phyloP scores from a whole-genome alignment of 2,888 invertebrate species.

The Deroplatys truncata region DNA sequence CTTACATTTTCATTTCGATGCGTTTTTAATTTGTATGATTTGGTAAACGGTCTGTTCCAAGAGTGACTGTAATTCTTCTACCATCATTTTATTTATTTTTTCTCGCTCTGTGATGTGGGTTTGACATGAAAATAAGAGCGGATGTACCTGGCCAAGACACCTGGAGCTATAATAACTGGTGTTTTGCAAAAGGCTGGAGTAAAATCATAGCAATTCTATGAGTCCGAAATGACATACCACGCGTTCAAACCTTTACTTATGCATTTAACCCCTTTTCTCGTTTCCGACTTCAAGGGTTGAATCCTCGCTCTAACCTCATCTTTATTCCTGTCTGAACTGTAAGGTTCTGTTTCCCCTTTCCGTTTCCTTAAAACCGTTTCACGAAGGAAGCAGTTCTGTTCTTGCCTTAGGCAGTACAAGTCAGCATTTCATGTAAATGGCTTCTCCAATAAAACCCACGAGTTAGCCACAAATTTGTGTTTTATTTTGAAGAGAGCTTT shows the following conservation, averaged over 20 bases:
- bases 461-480: background rate
- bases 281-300: background rate
- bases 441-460: background rate
- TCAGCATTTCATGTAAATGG: background rate
- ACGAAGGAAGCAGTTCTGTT: background rate
- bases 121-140: slow-evolving; percentile 21
- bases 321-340: background rate
- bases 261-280: background rate
- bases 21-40: slow-evolving; percentile 21
- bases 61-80: slow-evolving; percentile 8
- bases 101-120: slow-evolving; percentile 4
- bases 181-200: background rate
- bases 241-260: background rate
- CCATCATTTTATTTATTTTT: background rate
- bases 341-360: background rate
- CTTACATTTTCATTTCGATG: background rate
- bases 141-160: slow-evolving; percentile 16
- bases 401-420: background rate
- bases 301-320: background rate
- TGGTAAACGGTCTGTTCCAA: slow-evolving; percentile 21
- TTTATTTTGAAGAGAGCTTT: background rate
- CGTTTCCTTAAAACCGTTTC: background rate
- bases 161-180: slow-evolving; percentile 11
- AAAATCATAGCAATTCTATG: background rate
- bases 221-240: background rate